Percentiles rank a stretch among this genome's conserved stretches.
Evolutionary conservation across 1,140 invertebrate species (phyloP).

Genomic region (Drosophila ananassae): DNA sequence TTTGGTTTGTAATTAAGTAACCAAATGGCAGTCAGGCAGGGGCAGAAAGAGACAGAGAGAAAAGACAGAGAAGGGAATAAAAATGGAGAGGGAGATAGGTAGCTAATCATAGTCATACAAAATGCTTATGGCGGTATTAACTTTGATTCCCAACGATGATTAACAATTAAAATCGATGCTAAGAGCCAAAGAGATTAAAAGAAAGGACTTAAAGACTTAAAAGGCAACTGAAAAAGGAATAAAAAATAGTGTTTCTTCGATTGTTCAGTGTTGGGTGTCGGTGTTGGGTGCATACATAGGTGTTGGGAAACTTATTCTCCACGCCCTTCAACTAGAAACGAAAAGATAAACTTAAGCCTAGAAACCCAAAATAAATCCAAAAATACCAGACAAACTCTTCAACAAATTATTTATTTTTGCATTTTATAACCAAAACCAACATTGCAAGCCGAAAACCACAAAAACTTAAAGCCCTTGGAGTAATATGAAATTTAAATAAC

Average conservation of each 20-base stretch:
- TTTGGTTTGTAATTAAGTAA: conserved; percentile 65
- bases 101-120: conserved; percentile 44
- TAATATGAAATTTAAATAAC: background rate
- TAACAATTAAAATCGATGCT: conserved; percentile 32
- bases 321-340: background rate
- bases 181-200: background rate
- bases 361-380: background rate
- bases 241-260: background rate
- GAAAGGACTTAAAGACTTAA: background rate
- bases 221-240: background rate
- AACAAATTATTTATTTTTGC: background rate
- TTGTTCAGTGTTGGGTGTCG: too few relatives aligned
- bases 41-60: background rate
- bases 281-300: too few relatives aligned
- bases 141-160: conserved; percentile 20
- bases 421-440: too few relatives aligned
- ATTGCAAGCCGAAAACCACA: background rate
- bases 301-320: too few relatives aligned
- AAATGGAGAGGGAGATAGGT: background rate
- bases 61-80: background rate
- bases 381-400: background rate
- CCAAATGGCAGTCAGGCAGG: conserved; percentile 18
- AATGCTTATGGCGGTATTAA: conserved; percentile 33
- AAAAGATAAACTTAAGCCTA: background rate
- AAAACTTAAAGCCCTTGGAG: conserved; percentile 15